Conservation (phyloP, 2,113 vertebrate genomes). For the Carassius carassius region DNA sequence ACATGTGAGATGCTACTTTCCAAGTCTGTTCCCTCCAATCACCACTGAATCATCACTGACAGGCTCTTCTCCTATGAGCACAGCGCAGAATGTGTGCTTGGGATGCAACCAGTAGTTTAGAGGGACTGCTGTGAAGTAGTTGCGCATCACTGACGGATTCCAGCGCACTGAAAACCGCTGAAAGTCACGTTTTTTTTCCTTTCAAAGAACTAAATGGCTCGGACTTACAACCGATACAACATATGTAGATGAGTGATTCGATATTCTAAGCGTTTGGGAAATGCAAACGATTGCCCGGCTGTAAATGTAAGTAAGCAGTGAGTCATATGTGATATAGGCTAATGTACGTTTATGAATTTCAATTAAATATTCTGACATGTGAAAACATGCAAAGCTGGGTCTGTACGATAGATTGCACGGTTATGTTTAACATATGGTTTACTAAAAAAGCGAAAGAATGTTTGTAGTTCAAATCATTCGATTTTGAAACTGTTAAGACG, state of each 20-base stretch:
- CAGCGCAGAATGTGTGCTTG: slow-evolving; percentile 21
- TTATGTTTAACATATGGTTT: neutral
- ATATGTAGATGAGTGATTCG: slow-evolving; percentile 45
- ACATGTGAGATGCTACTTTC: neutral
- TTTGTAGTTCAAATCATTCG: neutral
- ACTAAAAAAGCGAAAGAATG: neutral
- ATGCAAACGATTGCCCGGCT: slow-evolving; percentile 41
- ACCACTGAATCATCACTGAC: slow-evolving; percentile 19
- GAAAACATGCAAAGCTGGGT: neutral
- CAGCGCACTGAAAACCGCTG: neutral
- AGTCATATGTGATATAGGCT: neutral
- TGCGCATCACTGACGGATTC: slow-evolving; percentile 30
- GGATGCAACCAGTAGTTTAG: slow-evolving; percentile 50
- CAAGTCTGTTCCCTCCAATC: slow-evolving; percentile 20
- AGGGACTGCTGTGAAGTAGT: slow-evolving; percentile 13
- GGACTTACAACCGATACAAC: slow-evolving; percentile 29
- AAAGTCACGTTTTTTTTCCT: neutral
- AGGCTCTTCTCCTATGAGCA: slow-evolving; percentile 14
- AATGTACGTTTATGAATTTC: neutral
- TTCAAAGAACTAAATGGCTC: slow-evolving; percentile 38
- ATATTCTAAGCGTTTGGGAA: slow-evolving; percentile 42
- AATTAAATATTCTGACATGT: neutral
- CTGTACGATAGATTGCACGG: neutral
- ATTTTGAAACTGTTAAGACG: neutral
- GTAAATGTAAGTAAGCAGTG: slow-evolving; percentile 55